Base-by-base conservation (phyloP, 2,797 vertebrate species). In the Monodelphis domestica region DNA sequence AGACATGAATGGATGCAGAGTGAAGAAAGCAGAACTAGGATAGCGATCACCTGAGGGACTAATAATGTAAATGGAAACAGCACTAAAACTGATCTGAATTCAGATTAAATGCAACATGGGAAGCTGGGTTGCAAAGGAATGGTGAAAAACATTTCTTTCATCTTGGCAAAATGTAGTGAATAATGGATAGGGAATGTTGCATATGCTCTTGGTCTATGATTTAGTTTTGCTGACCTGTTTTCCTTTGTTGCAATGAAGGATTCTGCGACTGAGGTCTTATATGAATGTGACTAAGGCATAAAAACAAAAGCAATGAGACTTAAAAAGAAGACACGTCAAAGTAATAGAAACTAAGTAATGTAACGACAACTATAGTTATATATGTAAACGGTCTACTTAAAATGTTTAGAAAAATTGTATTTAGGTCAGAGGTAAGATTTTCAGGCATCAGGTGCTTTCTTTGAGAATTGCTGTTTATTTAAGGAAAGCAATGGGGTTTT, bases 261-360 rank as follows among this genome's bases (percentile, higher is more conserved):
- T 24, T 78, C n/a, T 78, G 1, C 2, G 17, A 0, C 7, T 78
- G 9, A 45, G n/a, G 70, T 78, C 70, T 45, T 45, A 38, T 45
- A 21, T 24, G 38, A 45, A 45, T 78, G n/a, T 45, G 6, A 78
- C 21, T 78, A 21, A 45, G 38, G n/a, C 21, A 78, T 45, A 78
- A 45, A 78, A 78, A 78, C 38, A 26, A 78, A 78, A 78, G 1
- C 38, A 45, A 11, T 45, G 38, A 78, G 9, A 78, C 94, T 84
- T 38, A 63, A 87, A 94, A 94, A 92, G 92, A 89, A 95, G 92
- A 90, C n/a, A 90, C 89, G 93, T 90, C 33, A 45, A 96, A 70
- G 17, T 90, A 94, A 54, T 92, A 92, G 88, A 54, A 91, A 92
- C 91, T 89, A 88, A 33, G 51, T 54, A 87, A 0, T 91, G 89